Percentiles rank a stretch among this genome's conserved stretches.
These are phyloP conservation scores for Osedax fenrisi DNA, from an alignment of 2,888 invertebrate genomes.

Conservation along the genomic window DNA sequence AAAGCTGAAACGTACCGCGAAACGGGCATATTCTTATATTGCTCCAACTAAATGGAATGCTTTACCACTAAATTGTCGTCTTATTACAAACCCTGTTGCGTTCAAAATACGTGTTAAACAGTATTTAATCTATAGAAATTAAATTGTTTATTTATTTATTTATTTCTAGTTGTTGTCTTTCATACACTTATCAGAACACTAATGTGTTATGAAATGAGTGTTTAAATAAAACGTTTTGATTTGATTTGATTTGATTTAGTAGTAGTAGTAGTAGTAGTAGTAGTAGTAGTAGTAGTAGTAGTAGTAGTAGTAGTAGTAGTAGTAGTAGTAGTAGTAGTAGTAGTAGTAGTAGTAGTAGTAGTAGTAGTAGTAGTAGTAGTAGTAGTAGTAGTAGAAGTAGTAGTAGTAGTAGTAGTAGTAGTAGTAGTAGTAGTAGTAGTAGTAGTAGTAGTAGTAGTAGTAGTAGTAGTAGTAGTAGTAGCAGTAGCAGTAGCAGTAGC, in stretches of 20 bases:
- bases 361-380: slow-evolving; percentile 19
- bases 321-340: slow-evolving; percentile 23
- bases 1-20: too few relatives aligned
- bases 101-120: too few relatives aligned
- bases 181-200: too few relatives aligned
- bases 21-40: too few relatives aligned
- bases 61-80: too few relatives aligned
- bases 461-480: slow-evolving; percentile 22
- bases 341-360: slow-evolving; percentile 23
- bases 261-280: slow-evolving; percentile 22
- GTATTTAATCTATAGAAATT: too few relatives aligned
- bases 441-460: slow-evolving; percentile 24
- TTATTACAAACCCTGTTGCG: too few relatives aligned
- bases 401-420: slow-evolving; percentile 8
- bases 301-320: slow-evolving; percentile 4
- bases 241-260: slow-evolving; percentile 13
- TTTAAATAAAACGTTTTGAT: too few relatives aligned
- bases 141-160: too few relatives aligned
- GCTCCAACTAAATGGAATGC: too few relatives aligned
- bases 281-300: slow-evolving; percentile 22
- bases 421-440: slow-evolving; percentile 22
- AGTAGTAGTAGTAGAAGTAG: slow-evolving; percentile 6
- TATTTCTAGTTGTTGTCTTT: too few relatives aligned
- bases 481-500: slow-evolving; percentile 17
- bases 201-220: too few relatives aligned